These are phyloP conservation scores for Epirrhoe tristata DNA, from an alignment of 2,888 invertebrate species.

Conservation along the genomic window DNA sequence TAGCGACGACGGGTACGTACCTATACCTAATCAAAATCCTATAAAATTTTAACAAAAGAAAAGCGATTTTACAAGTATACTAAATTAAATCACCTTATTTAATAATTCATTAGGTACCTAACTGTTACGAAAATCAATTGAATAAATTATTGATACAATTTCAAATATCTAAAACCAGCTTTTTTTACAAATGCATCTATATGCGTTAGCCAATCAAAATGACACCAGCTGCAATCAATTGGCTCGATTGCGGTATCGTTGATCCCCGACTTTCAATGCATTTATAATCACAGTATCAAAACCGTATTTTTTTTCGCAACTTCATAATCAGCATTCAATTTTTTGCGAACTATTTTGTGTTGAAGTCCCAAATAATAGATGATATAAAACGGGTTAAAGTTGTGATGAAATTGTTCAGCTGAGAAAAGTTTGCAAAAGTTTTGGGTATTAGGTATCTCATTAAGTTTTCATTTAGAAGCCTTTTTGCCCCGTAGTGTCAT, in stretches of 20 bases:
- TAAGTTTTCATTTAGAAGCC: not conserved
- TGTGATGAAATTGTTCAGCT: not conserved
- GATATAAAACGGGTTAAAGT: not conserved
- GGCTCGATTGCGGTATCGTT: conserved; percentile 21
- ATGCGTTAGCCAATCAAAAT: conserved; percentile 20
- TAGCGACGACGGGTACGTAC: too few relatives aligned
- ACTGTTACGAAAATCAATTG: too few relatives aligned
- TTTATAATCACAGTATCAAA: conserved; percentile 18
- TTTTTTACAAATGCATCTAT: conserved; percentile 5
- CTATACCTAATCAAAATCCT: too few relatives aligned
- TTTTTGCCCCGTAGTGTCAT: too few relatives aligned
- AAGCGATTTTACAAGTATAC: too few relatives aligned
- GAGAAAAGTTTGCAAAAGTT: not conserved
- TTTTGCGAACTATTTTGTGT: not conserved
- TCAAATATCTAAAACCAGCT: not conserved
- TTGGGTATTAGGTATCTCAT: not conserved
- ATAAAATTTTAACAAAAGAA: too few relatives aligned
- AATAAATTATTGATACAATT: too few relatives aligned
- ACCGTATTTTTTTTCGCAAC: conserved; percentile 1
- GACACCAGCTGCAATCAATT: conserved; percentile 27
- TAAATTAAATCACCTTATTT: too few relatives aligned
- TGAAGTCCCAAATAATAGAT: not conserved
- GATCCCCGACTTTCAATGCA: conserved; percentile 24
- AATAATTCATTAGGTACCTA: too few relatives aligned
- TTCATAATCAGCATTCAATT: conserved; percentile 2